These are phyloP conservation scores for Salvelinus namaycush DNA, from an alignment of 2,113 vertebrate species.

Conservation along the genomic window DNA sequence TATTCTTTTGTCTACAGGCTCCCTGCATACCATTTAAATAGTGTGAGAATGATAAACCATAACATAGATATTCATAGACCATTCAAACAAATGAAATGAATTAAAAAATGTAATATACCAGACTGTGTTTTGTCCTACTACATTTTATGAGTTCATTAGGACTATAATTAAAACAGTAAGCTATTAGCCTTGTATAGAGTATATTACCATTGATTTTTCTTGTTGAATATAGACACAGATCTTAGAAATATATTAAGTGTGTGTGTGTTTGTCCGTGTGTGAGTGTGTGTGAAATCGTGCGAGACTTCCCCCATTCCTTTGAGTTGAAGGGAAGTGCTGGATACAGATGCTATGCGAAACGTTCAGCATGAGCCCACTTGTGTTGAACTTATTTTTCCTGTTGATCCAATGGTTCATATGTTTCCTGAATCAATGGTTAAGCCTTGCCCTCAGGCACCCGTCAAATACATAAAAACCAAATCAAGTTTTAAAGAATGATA, in stretches of 20 bases:
- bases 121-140: conserved; percentile 38
- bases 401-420: conserved; percentile 18
- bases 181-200: conserved; percentile 45
- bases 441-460: conserved; percentile 20
- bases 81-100: conserved; percentile 42
- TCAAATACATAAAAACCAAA: conserved; percentile 18
- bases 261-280: neutral
- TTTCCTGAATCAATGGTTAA: conserved; percentile 24
- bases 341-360: conserved; percentile 28
- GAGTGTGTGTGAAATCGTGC: neutral
- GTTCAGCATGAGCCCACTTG: conserved; percentile 19
- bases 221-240: neutral
- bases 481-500: conserved; percentile 20
- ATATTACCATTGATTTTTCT: conserved; percentile 26
- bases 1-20: neutral
- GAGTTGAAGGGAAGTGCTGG: conserved; percentile 21
- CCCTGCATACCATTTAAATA: conserved; percentile 8
- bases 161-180: conserved; percentile 39
- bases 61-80: conserved; percentile 18
- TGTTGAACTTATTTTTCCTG: conserved; percentile 46
- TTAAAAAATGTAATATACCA: conserved; percentile 34
- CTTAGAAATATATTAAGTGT: neutral
- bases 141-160: conserved; percentile 52
- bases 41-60: conserved; percentile 7
- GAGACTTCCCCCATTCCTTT: neutral